Base-by-base conservation (phyloP, 2,888 invertebrate genomes). In the Matsumyia berberina region DNA sequence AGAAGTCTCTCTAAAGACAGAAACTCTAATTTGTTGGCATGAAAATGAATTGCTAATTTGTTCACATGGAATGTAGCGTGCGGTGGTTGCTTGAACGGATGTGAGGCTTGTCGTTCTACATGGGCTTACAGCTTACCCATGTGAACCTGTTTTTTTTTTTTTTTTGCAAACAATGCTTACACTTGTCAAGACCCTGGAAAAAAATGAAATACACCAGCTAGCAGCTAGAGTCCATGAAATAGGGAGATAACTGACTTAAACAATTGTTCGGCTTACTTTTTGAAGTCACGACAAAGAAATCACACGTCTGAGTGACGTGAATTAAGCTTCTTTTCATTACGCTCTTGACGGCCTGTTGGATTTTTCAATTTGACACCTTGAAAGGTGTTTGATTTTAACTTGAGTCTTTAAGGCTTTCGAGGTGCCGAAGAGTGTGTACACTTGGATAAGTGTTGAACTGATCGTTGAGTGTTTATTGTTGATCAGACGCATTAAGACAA, bases 41-140 rank as follows among this genome's bases (percentile, higher is more conserved):
- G 11, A 39, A 60, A 51, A n/a, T 33, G 24, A 55, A 44, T 53
- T 62, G 62, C 53, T 73, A 62, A 73, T 73, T 72, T 74, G 17
- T 73, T 55, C 62, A 51, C 51, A 62, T 42, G 51, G 33, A 39
- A 62, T 29, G 42, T 31, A 35, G n/a, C 3, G 15, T 7, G 15
- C n/a, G 24, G n/a, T 9, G 8, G 2, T 17, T 17, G 9, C 15
- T 8, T 44, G 46, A 46, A 19, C 46, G 9, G 19, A 17, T 19
- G 46, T 3, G 0, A 49, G 6, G n/a, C 29, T 29, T 49, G 49
- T 49, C 49, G 49, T 49, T 49, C 49, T 7, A 49, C 49, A 29
- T 46, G 19, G 17, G 19, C 46, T 42, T 42, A 42, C 42, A 42
- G 3, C 15, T 46, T 15, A 42, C 15, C 15, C 42, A 42, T 42